Percentiles rank a stretch among this genome's conserved stretches.
Conservation (phyloP, 37 sponge, comb jelly and placozoan genomes). For the Chondrilla cf. caribensis region DNA sequence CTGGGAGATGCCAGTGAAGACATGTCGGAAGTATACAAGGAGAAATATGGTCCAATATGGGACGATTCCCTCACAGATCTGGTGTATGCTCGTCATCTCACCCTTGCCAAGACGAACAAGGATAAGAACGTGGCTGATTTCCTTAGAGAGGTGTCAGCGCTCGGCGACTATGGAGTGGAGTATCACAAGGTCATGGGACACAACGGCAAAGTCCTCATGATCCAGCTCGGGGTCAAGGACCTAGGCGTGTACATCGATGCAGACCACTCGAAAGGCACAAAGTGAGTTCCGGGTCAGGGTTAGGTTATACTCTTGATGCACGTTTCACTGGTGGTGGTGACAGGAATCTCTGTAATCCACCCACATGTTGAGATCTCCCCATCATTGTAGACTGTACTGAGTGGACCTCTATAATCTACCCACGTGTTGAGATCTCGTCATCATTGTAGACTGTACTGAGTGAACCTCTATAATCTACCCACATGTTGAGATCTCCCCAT, state of each 20-base stretch:
- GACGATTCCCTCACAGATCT: neutral
- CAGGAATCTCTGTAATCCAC: too few species aligned
- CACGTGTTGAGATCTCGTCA: too few species aligned
- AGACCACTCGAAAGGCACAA: slow-evolving; percentile 14
- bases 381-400: too few species aligned
- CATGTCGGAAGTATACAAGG: neutral
- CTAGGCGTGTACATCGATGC: neutral
- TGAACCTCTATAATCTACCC: too few species aligned
- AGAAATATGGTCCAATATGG: neutral
- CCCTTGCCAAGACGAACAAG: neutral
- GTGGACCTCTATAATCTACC: too few species aligned
- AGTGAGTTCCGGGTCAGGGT: neutral
- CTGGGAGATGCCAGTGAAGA: slow-evolving; percentile 24
- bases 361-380: too few species aligned
- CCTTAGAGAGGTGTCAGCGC: slow-evolving; percentile 2
- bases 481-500: too few species aligned
- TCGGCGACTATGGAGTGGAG: slow-evolving; percentile 5
- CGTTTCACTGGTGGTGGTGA: too few species aligned
- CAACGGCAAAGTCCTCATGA: slow-evolving; percentile 13
- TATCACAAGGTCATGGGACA: neutral
- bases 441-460: too few species aligned
- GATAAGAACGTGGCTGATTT: slow-evolving; percentile 5
- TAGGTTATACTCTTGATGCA: neutral
- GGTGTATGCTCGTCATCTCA: neutral
- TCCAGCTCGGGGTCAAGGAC: slow-evolving; percentile 21